Evolutionary conservation across 2,888 invertebrate species (phyloP).

Genomic region (Ceramica pisi): DNA sequence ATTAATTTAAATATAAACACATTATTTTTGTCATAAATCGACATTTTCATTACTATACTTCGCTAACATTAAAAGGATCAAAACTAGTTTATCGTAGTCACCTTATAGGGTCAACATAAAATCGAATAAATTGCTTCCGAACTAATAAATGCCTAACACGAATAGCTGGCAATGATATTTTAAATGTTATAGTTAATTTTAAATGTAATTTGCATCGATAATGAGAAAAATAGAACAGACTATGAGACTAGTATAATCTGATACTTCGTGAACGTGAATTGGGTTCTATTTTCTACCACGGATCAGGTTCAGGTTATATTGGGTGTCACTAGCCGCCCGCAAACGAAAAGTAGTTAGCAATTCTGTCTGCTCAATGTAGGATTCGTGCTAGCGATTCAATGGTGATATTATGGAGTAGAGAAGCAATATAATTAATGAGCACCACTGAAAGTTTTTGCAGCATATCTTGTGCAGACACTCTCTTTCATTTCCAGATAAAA

Average conservation of each 20-base stretch:
- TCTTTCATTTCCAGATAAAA: too few relatives aligned
- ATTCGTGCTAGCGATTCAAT: conserved; percentile 34
- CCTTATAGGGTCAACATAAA: conserved; percentile 26
- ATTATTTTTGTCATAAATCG: conserved; percentile 39
- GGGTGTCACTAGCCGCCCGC: neutral
- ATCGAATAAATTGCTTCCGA: conserved; percentile 39
- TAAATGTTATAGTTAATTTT: conserved; percentile 32
- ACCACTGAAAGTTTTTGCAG: conserved; percentile 2
- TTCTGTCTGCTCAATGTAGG: conserved; percentile 35
- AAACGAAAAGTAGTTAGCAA: conserved; percentile 39
- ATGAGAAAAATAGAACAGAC: conserved; percentile 9
- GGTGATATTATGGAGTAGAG: conserved; percentile 13
- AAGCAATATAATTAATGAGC: conserved; percentile 40
- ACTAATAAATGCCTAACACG: conserved; percentile 34
- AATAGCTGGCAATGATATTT: conserved; percentile 28
- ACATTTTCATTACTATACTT: conserved; percentile 30
- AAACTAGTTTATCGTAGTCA: conserved; percentile 36
- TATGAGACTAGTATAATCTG: neutral
- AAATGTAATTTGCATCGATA: conserved; percentile 50
- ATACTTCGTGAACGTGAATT: neutral
- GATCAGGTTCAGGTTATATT: conserved; percentile 9
- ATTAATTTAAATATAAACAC: conserved; percentile 20
- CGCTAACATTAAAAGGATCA: conserved; percentile 19
- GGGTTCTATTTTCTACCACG: neutral
- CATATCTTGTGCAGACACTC: too few relatives aligned